phyloP scores from a whole-genome alignment of 2,797 vertebrate species.

The Megalops cyprinoides region DNA sequence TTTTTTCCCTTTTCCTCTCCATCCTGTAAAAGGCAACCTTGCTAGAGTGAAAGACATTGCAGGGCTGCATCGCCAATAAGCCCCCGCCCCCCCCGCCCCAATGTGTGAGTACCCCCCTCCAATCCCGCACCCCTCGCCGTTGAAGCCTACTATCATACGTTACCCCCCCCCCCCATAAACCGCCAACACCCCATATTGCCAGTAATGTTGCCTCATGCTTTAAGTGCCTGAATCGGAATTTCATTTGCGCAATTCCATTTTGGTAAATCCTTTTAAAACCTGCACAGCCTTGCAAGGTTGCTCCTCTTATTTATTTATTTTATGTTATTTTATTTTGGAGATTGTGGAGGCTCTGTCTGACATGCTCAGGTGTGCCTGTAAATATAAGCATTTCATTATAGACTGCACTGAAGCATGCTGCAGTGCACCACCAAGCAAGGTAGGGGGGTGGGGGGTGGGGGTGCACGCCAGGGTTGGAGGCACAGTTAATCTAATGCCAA shows the following conservation, averaged over 20 bases:
- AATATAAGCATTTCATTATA: conserved; percentile 99
- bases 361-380: conserved; percentile 95
- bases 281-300: conserved; percentile 85
- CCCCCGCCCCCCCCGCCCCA: conserved; percentile 57
- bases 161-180: conserved; percentile 49
- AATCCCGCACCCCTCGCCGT: background rate
- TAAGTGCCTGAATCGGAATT: conserved; percentile 94
- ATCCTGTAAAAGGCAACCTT: conserved; percentile 77
- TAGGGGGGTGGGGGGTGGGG: conserved; percentile 67
- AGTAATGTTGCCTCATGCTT: conserved; percentile 90
- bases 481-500: conserved; percentile 77
- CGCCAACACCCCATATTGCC: conserved; percentile 70
- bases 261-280: conserved; percentile 97
- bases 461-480: conserved; percentile 72
- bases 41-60: conserved; percentile 80
- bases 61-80: conserved; percentile 84
- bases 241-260: conserved; percentile 96
- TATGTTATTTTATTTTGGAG: conserved; percentile 72
- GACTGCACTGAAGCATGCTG: conserved; percentile 94
- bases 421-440: conserved; percentile 71
- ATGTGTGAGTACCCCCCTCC: conserved; percentile 41
- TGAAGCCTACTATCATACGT: conserved; percentile 25
- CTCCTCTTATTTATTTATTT: conserved; percentile 87
- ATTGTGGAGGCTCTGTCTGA: conserved; percentile 91
- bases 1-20: conserved; percentile 56